Percentiles rank a stretch among this genome's conserved stretches.
Conservation (phyloP, 2,797 vertebrate genomes). For the Danio tinwini region DNA sequence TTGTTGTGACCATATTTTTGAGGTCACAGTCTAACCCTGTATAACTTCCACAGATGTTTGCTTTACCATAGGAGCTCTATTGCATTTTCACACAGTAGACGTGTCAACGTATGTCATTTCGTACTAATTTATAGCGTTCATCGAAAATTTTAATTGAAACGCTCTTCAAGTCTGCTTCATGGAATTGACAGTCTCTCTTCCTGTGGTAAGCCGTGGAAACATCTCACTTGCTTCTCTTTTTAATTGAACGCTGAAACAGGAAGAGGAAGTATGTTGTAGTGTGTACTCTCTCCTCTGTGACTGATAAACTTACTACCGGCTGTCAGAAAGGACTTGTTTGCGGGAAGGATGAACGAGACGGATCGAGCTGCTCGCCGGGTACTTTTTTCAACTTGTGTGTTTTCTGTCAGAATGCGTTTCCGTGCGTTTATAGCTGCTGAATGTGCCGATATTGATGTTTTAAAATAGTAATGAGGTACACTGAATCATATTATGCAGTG, state of each 20-base stretch:
- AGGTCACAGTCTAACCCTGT: not conserved
- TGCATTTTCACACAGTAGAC: not conserved
- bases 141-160: not conserved
- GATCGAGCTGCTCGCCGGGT: conserved; percentile 13
- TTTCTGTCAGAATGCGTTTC: conserved; percentile 11
- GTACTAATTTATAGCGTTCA: not conserved
- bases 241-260: conserved; percentile 50
- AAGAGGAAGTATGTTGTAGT: conserved; percentile 52
- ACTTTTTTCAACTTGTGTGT: conserved; percentile 16
- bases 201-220: conserved; percentile 38
- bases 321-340: conserved; percentile 37
- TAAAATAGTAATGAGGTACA: not conserved
- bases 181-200: conserved; percentile 20
- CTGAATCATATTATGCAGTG: not conserved
- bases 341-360: conserved; percentile 20
- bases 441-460: not conserved
- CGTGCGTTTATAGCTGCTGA: not conserved
- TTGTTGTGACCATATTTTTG: not conserved
- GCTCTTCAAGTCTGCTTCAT: not conserved
- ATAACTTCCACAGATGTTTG: not conserved
- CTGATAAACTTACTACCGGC: conserved; percentile 41
- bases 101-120: too few relatives aligned
- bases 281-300: conserved; percentile 32
- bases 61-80: not conserved
- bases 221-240: conserved; percentile 47